Conservation (phyloP, 2,113 vertebrate species). For the Ciconia boyciana region DNA sequence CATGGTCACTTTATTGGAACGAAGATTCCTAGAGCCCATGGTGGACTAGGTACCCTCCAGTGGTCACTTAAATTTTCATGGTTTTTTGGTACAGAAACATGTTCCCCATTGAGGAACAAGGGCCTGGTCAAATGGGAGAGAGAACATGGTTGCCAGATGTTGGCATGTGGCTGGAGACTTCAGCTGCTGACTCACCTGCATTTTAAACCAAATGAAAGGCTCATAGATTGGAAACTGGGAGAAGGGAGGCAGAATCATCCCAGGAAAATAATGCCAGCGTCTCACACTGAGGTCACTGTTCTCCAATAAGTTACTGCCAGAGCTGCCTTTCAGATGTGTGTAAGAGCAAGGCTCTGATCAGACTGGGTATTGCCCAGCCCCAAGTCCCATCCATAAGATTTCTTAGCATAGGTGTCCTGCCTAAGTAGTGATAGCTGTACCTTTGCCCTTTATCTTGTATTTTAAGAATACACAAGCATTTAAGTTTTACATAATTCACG, state of each 20-base stretch:
- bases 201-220: not conserved
- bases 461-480: not conserved
- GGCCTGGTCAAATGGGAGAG: not conserved
- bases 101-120: not conserved
- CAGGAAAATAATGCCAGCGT: not conserved
- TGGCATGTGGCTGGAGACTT: not conserved
- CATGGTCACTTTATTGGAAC: not conserved
- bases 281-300: not conserved
- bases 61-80: not conserved
- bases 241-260: not conserved
- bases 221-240: not conserved
- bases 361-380: not conserved
- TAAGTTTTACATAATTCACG: not conserved
- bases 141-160: not conserved
- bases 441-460: not conserved
- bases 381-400: not conserved
- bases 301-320: not conserved
- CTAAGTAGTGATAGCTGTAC: not conserved
- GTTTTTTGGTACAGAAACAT: not conserved
- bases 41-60: not conserved
- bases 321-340: not conserved
- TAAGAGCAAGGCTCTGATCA: not conserved
- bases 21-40: not conserved
- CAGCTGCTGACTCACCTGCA: not conserved
- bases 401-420: not conserved